phyloP scores from a whole-genome alignment of 2,113 vertebrate species.

The Budorcas taxicolor region DNA sequence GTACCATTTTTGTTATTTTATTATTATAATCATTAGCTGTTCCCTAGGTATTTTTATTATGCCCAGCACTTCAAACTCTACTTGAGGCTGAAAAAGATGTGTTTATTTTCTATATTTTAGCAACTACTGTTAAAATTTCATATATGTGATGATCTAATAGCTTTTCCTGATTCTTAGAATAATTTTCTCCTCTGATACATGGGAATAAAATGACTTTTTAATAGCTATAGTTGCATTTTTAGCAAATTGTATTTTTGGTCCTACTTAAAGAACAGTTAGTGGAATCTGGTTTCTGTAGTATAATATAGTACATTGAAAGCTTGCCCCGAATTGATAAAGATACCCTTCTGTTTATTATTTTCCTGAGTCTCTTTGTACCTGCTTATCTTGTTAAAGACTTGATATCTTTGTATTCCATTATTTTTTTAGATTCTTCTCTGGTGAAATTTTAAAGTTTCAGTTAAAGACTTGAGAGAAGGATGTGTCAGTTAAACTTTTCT shows the following conservation, averaged over 20 bases:
- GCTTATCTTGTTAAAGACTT: neutral
- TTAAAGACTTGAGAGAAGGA: neutral
- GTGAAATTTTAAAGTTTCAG: conserved; percentile 1
- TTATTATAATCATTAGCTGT: neutral
- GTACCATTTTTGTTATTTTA: neutral
- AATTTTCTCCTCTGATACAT: neutral
- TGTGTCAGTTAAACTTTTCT: neutral
- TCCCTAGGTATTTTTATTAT: neutral
- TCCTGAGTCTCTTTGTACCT: neutral
- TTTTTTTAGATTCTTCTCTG: neutral
- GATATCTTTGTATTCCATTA: neutral
- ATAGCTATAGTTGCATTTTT: neutral
- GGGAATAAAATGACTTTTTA: neutral
- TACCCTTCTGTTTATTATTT: neutral
- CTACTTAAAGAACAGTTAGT: neutral
- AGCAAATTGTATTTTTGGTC: neutral
- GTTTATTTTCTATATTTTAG: neutral
- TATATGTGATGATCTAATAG: neutral
- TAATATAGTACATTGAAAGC: neutral
- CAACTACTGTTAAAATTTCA: neutral
- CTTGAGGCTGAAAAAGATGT: neutral
- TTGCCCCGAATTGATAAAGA: neutral
- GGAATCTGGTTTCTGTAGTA: neutral
- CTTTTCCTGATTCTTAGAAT: neutral
- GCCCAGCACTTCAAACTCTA: neutral